Percentiles rank a stretch among this genome's conserved stretches.
phyloP scores from a whole-genome alignment of 2,113 vertebrate species.

The Oncorhynchus gorbuscha region DNA sequence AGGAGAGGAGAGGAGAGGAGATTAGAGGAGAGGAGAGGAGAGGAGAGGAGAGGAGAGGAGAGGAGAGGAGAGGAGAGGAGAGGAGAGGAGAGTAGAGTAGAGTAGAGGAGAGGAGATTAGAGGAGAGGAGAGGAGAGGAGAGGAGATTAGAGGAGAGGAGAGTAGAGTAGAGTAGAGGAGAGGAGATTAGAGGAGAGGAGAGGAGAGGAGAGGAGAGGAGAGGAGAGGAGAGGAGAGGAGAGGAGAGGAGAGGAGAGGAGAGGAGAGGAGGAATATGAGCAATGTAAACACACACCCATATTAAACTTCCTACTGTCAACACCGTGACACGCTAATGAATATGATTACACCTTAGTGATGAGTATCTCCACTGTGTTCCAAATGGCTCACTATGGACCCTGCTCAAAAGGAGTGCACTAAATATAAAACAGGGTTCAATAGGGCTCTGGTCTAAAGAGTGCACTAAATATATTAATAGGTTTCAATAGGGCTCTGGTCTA shows the following conservation, averaged over 20 bases:
- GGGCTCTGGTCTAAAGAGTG: too few species aligned
- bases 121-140: background rate
- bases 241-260: too few species aligned
- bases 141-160: background rate
- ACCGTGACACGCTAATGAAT: conserved; percentile 22
- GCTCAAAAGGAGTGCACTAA: too few species aligned
- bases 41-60: background rate
- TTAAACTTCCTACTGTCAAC: background rate
- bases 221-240: background rate
- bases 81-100: background rate
- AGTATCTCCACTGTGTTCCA: background rate
- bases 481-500: too few species aligned
- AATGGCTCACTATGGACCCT: background rate
- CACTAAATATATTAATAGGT: too few species aligned
- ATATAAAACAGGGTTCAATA: too few species aligned
- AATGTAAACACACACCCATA: conserved; percentile 47
- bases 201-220: background rate
- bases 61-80: background rate
- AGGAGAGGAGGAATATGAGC: conserved; percentile 14
- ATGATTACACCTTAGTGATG: background rate
- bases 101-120: background rate
- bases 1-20: background rate
- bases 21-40: background rate
- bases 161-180: background rate
- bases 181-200: background rate